These are phyloP conservation scores for Epinephelus lanceolatus DNA, from an alignment of 2,113 vertebrate genomes.

Conservation along the genomic window DNA sequence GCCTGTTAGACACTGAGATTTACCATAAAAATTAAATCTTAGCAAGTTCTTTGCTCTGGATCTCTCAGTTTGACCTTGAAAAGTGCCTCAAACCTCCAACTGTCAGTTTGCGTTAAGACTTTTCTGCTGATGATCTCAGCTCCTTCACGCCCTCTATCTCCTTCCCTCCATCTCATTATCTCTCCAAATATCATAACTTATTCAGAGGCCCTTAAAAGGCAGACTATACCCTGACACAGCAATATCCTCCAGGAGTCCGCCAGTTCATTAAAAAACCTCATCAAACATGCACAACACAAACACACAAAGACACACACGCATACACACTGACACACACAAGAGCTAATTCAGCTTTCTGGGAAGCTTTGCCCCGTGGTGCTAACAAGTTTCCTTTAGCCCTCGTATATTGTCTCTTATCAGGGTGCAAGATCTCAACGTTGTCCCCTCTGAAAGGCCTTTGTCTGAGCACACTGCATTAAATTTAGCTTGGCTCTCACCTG, in stretches of 20 bases:
- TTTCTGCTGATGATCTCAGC: slow-evolving; percentile 90
- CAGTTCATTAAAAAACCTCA: slow-evolving; percentile 90
- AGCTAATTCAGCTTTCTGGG: slow-evolving; percentile 65
- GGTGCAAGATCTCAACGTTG: slow-evolving; percentile 6
- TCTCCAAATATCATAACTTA: slow-evolving; percentile 85
- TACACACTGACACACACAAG: slow-evolving; percentile 29
- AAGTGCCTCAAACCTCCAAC: slow-evolving; percentile 48
- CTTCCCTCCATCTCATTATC: slow-evolving; percentile 90
- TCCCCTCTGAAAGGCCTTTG: slow-evolving; percentile 32
- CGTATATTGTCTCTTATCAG: slow-evolving; percentile 31
- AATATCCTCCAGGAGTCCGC: slow-evolving; percentile 76
- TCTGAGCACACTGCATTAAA: slow-evolving; percentile 22
- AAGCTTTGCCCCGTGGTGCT: slow-evolving; percentile 51
- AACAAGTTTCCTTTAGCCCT: slow-evolving; percentile 61
- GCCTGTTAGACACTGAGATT: slow-evolving; percentile 1
- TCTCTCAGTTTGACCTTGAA: slow-evolving; percentile 67
- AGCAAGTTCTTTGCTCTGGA: slow-evolving; percentile 28
- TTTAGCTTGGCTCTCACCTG: slow-evolving; percentile 13
- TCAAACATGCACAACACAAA: slow-evolving; percentile 76
- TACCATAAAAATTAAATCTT: background rate
- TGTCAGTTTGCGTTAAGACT: slow-evolving; percentile 83
- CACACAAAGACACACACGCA: slow-evolving; percentile 29
- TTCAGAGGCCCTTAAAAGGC: slow-evolving; percentile 82
- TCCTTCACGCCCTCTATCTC: slow-evolving; percentile 87
- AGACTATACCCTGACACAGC: slow-evolving; percentile 81